A percentile compares a stretch with the other conserved stretches of the same genome.
These are phyloP conservation scores for Chinchilla lanigera DNA, from an alignment of 2,113 vertebrate species.

Conservation along the genomic window DNA sequence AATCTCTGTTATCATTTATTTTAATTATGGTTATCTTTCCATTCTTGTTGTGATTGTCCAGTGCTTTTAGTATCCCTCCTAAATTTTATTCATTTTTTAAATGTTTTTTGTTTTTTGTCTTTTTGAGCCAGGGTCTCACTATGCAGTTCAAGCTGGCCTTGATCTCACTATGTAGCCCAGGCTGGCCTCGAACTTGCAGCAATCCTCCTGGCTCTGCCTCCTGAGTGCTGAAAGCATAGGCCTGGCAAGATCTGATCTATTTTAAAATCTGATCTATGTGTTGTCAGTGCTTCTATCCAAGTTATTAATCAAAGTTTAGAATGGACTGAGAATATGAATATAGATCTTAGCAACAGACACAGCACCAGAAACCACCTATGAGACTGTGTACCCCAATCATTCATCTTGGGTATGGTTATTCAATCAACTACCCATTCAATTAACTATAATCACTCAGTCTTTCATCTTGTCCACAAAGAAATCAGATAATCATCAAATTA, in stretches of 20 bases:
- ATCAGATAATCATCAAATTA: constrained; percentile 44
- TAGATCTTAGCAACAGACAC: constrained; percentile 24
- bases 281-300: constrained; percentile 17
- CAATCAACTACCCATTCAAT: constrained; percentile 51
- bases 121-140: not conserved
- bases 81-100: not conserved
- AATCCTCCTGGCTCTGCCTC: not conserved
- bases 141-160: not conserved
- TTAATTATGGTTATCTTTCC: not conserved
- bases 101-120: not conserved
- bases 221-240: not conserved
- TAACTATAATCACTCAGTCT: constrained; percentile 32
- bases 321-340: not conserved
- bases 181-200: not conserved
- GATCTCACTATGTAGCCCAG: not conserved
- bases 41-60: not conserved
- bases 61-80: not conserved
- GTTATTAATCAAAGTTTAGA: constrained; percentile 58
- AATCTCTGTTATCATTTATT: not conserved
- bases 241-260: not conserved
- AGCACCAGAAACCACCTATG: constrained; percentile 50
- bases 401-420: constrained; percentile 45
- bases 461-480: constrained; percentile 41
- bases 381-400: constrained; percentile 29
- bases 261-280: constrained; percentile 51